These are phyloP conservation scores for Allolobophora icterica DNA, from an alignment of 2,888 invertebrate genomes.

Conservation along the genomic window DNA sequence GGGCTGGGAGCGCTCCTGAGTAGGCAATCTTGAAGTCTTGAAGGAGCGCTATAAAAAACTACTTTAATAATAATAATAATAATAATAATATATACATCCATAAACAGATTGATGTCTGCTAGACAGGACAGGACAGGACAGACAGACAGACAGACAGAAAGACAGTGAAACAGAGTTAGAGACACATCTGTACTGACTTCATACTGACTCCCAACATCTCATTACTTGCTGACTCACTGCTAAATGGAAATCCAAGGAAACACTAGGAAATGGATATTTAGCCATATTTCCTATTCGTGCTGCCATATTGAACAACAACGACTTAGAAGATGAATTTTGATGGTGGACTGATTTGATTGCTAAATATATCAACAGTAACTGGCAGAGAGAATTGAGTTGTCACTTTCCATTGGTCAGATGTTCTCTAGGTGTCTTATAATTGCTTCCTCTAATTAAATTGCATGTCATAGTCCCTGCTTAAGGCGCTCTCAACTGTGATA, in stretches of 20 bases:
- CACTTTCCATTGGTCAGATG: background rate
- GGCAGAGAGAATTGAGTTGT: background rate
- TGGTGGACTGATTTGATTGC: background rate
- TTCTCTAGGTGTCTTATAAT: background rate
- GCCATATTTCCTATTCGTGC: background rate
- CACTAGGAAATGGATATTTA: background rate
- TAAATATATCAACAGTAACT: background rate
- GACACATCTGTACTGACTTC: no score
- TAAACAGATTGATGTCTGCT: background rate
- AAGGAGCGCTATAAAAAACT: no score
- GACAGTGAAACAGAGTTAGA: no score
- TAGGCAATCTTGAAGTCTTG: no score
- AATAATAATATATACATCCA: no score
- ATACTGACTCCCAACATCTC: background rate
- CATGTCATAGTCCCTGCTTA: background rate
- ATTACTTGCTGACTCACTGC: background rate
- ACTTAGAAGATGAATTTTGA: background rate
- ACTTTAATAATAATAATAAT: no score
- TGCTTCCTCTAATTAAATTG: background rate
- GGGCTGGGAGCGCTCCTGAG: no score
- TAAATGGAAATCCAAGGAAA: constrained; percentile 1
- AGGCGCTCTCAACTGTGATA: background rate
- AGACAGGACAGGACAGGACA: no score
- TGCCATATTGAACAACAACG: background rate
- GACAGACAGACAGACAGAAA: background rate